phyloP scores from a whole-genome alignment of 30 jellyfish, hydroid and myxozoan genomes.

The Nemopilema nomurai region DNA sequence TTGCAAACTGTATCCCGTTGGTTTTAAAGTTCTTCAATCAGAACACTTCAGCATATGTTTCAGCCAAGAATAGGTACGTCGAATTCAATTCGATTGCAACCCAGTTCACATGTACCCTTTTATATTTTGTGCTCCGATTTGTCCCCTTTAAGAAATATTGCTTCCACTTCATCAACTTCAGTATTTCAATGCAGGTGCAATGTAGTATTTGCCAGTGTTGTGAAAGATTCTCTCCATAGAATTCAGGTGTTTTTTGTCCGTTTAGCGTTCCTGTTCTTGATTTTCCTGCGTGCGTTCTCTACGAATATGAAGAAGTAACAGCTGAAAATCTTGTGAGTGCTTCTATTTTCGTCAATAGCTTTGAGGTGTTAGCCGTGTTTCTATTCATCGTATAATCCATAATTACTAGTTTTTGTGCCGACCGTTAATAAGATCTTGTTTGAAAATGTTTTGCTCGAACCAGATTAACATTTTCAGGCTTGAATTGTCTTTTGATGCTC shows the following conservation, averaged over 20 bases:
- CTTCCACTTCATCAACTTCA: no score
- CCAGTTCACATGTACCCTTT: no score
- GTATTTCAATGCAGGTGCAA: no score
- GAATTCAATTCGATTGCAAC: no score
- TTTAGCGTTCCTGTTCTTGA: conserved; percentile 88
- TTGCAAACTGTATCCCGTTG: conserved; percentile 95
- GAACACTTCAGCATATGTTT: conserved; percentile 89
- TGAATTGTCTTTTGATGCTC: no score
- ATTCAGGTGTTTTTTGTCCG: background rate
- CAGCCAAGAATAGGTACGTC: conserved; percentile 97
- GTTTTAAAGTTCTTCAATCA: conserved; percentile 94
- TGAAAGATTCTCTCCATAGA: background rate
- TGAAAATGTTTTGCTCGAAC: no score
- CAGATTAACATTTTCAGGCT: no score
- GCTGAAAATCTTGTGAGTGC: conserved; percentile 88
- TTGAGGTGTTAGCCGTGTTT: background rate
- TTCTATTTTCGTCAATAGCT: background rate
- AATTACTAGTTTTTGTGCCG: no score
- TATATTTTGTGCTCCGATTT: background rate
- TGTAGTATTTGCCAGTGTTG: no score
- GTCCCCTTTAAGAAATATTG: background rate
- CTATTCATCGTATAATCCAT: background rate
- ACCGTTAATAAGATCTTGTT: no score
- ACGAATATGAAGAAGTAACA: conserved; percentile 80
- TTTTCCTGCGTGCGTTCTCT: conserved; percentile 89